Percentiles rank a stretch among this genome's conserved stretches.
phyloP scores from a whole-genome alignment of 2,888 invertebrate genomes.

The Erynnis tages region DNA sequence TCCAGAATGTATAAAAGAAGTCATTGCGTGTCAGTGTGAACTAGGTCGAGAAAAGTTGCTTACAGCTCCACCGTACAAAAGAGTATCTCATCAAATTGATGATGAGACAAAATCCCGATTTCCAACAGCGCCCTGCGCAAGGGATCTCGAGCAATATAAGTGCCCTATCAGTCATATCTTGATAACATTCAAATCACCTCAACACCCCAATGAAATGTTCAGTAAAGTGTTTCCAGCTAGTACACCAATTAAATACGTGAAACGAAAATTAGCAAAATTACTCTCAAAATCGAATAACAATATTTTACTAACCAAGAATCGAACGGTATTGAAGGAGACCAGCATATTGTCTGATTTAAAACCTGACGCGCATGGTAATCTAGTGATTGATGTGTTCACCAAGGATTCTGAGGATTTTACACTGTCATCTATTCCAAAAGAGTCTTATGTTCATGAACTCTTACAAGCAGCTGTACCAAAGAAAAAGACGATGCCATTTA shows the following conservation, averaged over 20 bases:
- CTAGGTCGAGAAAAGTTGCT: constrained; percentile 70
- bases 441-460: constrained; percentile 67
- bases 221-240: constrained; percentile 71
- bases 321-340: constrained; percentile 67
- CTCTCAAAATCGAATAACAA: constrained; percentile 62
- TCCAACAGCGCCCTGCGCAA: constrained; percentile 61
- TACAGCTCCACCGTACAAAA: constrained; percentile 67
- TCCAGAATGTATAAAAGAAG: constrained; percentile 48
- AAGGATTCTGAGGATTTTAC: constrained; percentile 66
- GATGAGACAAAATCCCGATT: constrained; percentile 54
- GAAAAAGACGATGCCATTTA: constrained; percentile 67
- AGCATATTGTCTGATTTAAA: constrained; percentile 61
- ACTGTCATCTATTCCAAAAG: constrained; percentile 65
- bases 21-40: constrained; percentile 66
- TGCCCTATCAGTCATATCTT: constrained; percentile 68
- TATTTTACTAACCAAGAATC: constrained; percentile 64
- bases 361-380: constrained; percentile 61
- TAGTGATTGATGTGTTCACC: constrained; percentile 70
- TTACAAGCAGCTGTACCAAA: constrained; percentile 62
- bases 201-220: constrained; percentile 62
- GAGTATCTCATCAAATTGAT: constrained; percentile 39
- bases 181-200: constrained; percentile 65
- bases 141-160: constrained; percentile 59
- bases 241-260: constrained; percentile 66
- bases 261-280: constrained; percentile 69